Evolutionary conservation across 2,113 vertebrate species (phyloP).

Genomic region (Synchiropus splendidus): DNA sequence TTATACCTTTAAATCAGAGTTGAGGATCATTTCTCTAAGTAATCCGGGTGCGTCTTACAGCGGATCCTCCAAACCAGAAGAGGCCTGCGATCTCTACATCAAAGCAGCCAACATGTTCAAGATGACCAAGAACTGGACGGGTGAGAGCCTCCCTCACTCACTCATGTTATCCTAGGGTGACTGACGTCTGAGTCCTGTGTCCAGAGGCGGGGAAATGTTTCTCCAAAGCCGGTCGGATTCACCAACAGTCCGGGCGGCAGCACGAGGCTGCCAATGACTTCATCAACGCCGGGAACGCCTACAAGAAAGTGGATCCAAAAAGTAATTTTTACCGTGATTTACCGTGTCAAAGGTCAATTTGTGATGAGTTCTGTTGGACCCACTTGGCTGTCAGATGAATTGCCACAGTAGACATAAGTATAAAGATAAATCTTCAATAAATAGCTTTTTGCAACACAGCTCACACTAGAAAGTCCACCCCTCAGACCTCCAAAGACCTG

Average conservation of each 20-base stretch:
- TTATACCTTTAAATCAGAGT: no score
- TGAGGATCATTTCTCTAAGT: no score
- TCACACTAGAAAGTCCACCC: no score
- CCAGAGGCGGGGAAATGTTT: constrained; percentile 88
- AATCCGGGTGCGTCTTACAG: constrained; percentile 57
- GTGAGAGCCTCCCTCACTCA: constrained; percentile 46
- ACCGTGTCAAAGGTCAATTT: no score
- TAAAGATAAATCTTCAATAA: no score
- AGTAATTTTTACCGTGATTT: no score
- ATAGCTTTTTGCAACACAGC: no score
- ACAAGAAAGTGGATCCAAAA: constrained; percentile 94
- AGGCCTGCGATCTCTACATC: constrained; percentile 84
- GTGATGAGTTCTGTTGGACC: no score
- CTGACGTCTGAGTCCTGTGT: constrained; percentile 5
- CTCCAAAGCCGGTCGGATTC: constrained; percentile 80
- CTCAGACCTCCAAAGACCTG: no score
- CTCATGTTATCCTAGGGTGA: no score
- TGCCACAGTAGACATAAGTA: no score
- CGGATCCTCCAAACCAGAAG: constrained; percentile 83
- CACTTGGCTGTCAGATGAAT: no score
- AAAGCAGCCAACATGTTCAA: constrained; percentile 92
- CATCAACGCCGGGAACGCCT: constrained; percentile 86
- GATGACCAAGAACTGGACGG: constrained; percentile 94
- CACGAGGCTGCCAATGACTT: constrained; percentile 86
- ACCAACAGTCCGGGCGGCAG: constrained; percentile 87